phyloP scores from a whole-genome alignment of 2,797 vertebrate species.

The Falco naumanni region DNA sequence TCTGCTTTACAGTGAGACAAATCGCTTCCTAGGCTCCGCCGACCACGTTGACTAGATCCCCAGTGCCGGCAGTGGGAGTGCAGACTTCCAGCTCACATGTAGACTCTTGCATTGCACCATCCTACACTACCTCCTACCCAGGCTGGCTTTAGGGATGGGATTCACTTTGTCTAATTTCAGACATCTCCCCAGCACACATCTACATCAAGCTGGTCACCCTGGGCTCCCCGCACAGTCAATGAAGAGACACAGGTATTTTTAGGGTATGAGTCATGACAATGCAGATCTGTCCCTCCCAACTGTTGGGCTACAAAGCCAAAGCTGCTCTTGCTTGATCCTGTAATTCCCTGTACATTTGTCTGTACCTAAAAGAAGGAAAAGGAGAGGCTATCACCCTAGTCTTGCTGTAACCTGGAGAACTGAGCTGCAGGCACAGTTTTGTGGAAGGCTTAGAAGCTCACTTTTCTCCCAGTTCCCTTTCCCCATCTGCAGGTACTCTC shows the following conservation, averaged over 20 bases:
- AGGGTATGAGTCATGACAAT: conserved; percentile 33
- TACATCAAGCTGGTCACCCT: conserved; percentile 58
- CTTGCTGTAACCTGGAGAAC: neutral
- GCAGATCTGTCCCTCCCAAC: conserved; percentile 1
- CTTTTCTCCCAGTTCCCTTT: neutral
- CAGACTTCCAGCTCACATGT: conserved; percentile 73
- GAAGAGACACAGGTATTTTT: conserved; percentile 40
- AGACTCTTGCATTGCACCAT: conserved; percentile 71
- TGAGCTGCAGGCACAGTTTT: neutral
- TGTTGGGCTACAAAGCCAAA: neutral
- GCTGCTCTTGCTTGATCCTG: neutral
- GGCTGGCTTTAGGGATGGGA: conserved; percentile 63
- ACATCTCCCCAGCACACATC: conserved; percentile 26
- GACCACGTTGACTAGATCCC: conserved; percentile 54
- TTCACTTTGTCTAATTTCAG: conserved; percentile 63
- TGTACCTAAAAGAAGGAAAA: neutral
- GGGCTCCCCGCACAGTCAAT: conserved; percentile 37
- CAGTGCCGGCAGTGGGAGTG: conserved; percentile 58
- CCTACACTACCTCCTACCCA: conserved; percentile 64
- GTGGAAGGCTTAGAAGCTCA: neutral
- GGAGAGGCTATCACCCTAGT: neutral
- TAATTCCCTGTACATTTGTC: neutral
- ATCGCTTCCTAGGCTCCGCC: conserved; percentile 60
- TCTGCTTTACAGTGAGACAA: conserved; percentile 70
- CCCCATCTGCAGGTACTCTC: neutral